Evolutionary conservation across 2,113 vertebrate genomes (phyloP), one percentile per base, ranked within the genome.

Genomic region (Gorsachius goisagi): DNA sequence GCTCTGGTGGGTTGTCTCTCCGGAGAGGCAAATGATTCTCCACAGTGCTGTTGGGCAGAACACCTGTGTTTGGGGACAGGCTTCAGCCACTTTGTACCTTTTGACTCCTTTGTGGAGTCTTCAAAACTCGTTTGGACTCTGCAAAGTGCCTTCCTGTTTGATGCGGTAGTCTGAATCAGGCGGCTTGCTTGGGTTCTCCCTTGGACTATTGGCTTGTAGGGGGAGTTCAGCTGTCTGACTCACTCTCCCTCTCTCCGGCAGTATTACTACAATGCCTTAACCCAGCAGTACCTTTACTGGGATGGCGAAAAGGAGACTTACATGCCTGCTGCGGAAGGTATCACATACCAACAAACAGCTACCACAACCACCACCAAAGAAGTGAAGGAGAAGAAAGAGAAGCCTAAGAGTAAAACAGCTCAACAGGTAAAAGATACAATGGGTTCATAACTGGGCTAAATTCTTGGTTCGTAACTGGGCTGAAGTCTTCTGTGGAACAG

Each of bases 221-320:
- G 80, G 39, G 21, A 8, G 4, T 71, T 78, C 68, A 79, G 72
- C 33, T 39, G 11, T 66, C 6, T 87, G 45, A 11, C 41, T 87
- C 24, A 86, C 50, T 32, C 32, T 60, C 71, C 49, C 5, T 72
- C 68, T 50, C 89, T 92, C 62, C 16, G 67, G 21, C 95, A 99
- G 99, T 99, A 99, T 97, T 99, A 99, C 97, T 99, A 99, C 98
- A 99, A 99, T 95, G 98, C 99, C 86, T 98, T 99, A 97, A 99
- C 99, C 20, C 99, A 99, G 97, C 99, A 99, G 94, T 99, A 99
- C 94, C 98, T 99, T 45, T 99, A 99, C 97, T 99, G 99, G 99
- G 99, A 99, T 95, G 98, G 98, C 8, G 99, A 99, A 63, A 99
- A 99, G 73, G 99, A 99, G 95, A 98, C 99, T 1, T 99, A 99